Conservation (phyloP, 2,888 invertebrate genomes). For the Drosophila melanocephala region DNA sequence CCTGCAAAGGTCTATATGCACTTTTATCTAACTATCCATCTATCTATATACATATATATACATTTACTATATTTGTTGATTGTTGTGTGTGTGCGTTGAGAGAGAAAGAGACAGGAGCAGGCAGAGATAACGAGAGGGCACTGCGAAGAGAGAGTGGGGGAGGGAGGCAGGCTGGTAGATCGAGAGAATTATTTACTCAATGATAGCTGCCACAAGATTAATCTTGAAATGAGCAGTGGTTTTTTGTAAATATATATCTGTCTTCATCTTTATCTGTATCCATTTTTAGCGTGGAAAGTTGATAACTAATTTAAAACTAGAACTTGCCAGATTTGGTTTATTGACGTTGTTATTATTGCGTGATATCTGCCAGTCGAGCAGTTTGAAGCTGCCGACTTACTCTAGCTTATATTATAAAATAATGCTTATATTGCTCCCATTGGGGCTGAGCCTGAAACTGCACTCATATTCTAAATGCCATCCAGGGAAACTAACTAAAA, state of each 20-base stretch:
- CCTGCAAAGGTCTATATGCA: slow-evolving; percentile 44
- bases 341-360: background rate
- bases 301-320: background rate
- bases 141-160: background rate
- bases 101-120: background rate
- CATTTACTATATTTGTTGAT: background rate
- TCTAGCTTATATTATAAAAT: background rate
- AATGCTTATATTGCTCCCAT: slow-evolving; percentile 26
- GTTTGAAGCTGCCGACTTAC: background rate
- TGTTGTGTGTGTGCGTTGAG: background rate
- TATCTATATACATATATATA: background rate
- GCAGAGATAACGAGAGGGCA: background rate
- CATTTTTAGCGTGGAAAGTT: background rate
- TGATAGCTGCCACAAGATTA: background rate
- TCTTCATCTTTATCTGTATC: background rate
- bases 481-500: slow-evolving; percentile 27
- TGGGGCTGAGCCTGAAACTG: slow-evolving; percentile 8
- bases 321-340: background rate
- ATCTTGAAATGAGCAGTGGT: background rate
- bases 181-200: background rate
- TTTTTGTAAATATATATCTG: background rate
- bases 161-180: background rate
- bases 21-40: background rate
- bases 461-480: slow-evolving; percentile 23
- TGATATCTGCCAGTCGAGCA: background rate